Evolutionary conservation across 2,888 invertebrate genomes (phyloP).

Genomic region (Gari tellinella): DNA sequence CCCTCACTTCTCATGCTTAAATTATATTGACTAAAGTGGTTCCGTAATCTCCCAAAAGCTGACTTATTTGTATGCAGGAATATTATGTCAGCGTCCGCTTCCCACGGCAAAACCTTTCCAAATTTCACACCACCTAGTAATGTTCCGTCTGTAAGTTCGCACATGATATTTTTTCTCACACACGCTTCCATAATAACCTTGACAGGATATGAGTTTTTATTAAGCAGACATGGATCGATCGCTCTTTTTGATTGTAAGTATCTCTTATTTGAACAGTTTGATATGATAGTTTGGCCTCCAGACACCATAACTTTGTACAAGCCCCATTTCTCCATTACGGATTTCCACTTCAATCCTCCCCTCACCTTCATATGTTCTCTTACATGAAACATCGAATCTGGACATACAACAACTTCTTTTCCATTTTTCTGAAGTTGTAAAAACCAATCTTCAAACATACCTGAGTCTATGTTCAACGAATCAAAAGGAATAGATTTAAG

Average conservation of each 20-base stretch:
- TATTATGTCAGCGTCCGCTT: constrained; percentile 78
- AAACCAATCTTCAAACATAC: constrained; percentile 79
- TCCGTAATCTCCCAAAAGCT: constrained; percentile 54
- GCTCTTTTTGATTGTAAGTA: constrained; percentile 26
- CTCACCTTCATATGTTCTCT: not conserved
- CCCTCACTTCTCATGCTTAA: too few species aligned
- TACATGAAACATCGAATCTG: constrained; percentile 80
- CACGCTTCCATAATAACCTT: constrained; percentile 68
- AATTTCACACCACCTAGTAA: constrained; percentile 82
- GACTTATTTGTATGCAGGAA: constrained; percentile 66
- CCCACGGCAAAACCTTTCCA: too few species aligned
- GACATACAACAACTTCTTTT: constrained; percentile 70
- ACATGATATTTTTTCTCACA: constrained; percentile 64
- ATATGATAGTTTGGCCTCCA: constrained; percentile 62
- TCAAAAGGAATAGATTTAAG: constrained; percentile 60
- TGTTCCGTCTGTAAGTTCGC: constrained; percentile 79
- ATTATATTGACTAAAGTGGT: too few species aligned
- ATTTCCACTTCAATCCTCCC: constrained; percentile 24
- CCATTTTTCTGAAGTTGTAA: constrained; percentile 60
- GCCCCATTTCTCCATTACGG: constrained; percentile 49
- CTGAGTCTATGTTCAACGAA: constrained; percentile 49
- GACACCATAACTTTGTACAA: constrained; percentile 50
- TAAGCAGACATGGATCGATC: constrained; percentile 73
- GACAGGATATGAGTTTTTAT: constrained; percentile 64
- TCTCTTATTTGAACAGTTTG: constrained; percentile 44